Conservation (phyloP, 2,888 invertebrate genomes). For the Leuctra nigra region DNA sequence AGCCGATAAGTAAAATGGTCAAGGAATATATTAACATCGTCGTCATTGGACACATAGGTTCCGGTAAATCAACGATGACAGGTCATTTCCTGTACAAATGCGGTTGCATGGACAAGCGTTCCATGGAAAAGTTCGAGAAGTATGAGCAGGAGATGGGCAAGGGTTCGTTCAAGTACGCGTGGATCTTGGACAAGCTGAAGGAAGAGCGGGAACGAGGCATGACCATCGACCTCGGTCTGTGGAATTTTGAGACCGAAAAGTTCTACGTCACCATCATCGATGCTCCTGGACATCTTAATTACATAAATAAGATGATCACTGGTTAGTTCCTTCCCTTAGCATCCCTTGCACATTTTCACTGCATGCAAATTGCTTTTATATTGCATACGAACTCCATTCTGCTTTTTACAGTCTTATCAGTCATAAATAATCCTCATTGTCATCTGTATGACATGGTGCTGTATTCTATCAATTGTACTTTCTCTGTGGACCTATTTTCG, state of each 20-base stretch:
- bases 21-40: constrained; percentile 98
- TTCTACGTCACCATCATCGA: constrained; percentile 99
- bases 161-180: constrained; percentile 99
- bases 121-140: constrained; percentile 99
- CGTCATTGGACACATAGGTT: constrained; percentile 98
- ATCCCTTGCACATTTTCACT: neutral
- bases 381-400: neutral
- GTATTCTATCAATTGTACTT: no score
- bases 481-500: no score
- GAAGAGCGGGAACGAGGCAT: constrained; percentile 99
- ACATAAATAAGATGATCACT: constrained; percentile 99
- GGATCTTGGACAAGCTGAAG: constrained; percentile 99
- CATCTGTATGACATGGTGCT: no score
- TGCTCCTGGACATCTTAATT: constrained; percentile 99
- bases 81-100: constrained; percentile 99
- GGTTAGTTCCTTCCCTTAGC: constrained; percentile 57
- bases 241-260: constrained; percentile 96
- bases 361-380: neutral
- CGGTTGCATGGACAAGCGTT: constrained; percentile 99
- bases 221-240: constrained; percentile 96
- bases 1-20: constrained; percentile 83
- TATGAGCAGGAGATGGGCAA: constrained; percentile 99
- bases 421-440: no score
- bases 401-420: no score
- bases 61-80: constrained; percentile 94